Evolutionary conservation across 2,888 invertebrate genomes (phyloP).

Genomic region (Campaea margaritaria): DNA sequence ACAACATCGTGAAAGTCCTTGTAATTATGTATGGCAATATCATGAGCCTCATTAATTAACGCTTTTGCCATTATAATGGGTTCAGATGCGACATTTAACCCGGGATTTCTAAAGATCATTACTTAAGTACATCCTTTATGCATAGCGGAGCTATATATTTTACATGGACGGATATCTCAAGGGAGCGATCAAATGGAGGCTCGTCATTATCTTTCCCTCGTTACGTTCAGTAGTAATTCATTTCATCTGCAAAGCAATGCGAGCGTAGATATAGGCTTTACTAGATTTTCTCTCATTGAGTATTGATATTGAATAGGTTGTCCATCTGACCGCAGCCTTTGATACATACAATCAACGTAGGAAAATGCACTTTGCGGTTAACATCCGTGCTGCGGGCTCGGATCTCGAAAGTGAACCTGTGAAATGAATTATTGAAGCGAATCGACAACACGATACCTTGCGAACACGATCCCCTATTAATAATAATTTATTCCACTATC

Average conservation of each 20-base stretch:
- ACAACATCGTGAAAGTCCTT: slow-evolving; percentile 72
- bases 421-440: slow-evolving; percentile 80
- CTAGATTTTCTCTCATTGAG: slow-evolving; percentile 59
- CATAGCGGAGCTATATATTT: slow-evolving; percentile 59
- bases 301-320: slow-evolving; percentile 44
- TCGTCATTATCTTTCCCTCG: slow-evolving; percentile 59
- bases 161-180: slow-evolving; percentile 47
- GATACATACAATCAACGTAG: slow-evolving; percentile 58
- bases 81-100: slow-evolving; percentile 43
- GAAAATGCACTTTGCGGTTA: slow-evolving; percentile 70
- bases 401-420: slow-evolving; percentile 80
- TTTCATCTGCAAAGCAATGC: slow-evolving; percentile 64
- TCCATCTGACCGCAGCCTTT: slow-evolving; percentile 45
- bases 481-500: slow-evolving; percentile 49
- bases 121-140: slow-evolving; percentile 55
- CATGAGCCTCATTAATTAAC: slow-evolving; percentile 61
- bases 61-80: slow-evolving; percentile 52
- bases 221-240: slow-evolving; percentile 45
- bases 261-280: slow-evolving; percentile 54
- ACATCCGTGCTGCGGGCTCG: slow-evolving; percentile 66
- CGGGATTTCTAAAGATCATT: slow-evolving; percentile 48
- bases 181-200: slow-evolving; percentile 50
- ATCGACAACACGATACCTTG: slow-evolving; percentile 70
- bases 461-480: slow-evolving; percentile 62
- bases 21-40: slow-evolving; percentile 54